Evolutionary conservation across 2,797 vertebrate genomes (phyloP).

Genomic region (Holocentrus rufus): DNA sequence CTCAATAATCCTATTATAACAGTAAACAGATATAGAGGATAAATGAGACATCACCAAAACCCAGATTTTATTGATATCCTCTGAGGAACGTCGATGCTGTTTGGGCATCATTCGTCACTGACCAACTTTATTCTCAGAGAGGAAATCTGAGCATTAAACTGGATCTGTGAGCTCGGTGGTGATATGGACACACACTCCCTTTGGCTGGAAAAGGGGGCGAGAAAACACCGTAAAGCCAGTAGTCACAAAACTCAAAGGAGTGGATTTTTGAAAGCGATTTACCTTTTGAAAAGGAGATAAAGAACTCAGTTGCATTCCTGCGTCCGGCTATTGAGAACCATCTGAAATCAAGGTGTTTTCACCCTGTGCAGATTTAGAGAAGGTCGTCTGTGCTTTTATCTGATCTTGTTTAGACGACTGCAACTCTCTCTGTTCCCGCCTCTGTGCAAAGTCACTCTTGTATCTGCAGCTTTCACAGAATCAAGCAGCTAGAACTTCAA

Average conservation of each 20-base stretch:
- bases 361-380: slow-evolving; percentile 6
- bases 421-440: background rate
- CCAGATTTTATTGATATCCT: slow-evolving; percentile 10
- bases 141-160: slow-evolving; percentile 20
- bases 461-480: background rate
- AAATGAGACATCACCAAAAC: slow-evolving; percentile 16
- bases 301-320: slow-evolving; percentile 25
- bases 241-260: background rate
- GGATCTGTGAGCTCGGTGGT: background rate
- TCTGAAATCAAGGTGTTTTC: slow-evolving; percentile 1
- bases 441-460: background rate
- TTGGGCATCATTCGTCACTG: slow-evolving; percentile 12
- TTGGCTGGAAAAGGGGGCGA: background rate
- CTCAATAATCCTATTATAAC: background rate
- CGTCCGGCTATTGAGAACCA: background rate
- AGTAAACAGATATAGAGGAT: background rate
- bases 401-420: slow-evolving; percentile 2
- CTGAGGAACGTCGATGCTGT: slow-evolving; percentile 9
- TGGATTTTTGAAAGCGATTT: slow-evolving; percentile 3
- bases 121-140: slow-evolving; percentile 5
- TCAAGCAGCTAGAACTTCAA: background rate
- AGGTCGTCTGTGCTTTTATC: slow-evolving; percentile 19
- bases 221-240: no score
- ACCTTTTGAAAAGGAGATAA: slow-evolving; percentile 21
- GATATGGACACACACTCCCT: background rate